Evolutionary conservation across 2,113 vertebrate genomes (phyloP), one percentile per base, ranked within the genome.

Genomic region (Phoenicopterus ruber): DNA sequence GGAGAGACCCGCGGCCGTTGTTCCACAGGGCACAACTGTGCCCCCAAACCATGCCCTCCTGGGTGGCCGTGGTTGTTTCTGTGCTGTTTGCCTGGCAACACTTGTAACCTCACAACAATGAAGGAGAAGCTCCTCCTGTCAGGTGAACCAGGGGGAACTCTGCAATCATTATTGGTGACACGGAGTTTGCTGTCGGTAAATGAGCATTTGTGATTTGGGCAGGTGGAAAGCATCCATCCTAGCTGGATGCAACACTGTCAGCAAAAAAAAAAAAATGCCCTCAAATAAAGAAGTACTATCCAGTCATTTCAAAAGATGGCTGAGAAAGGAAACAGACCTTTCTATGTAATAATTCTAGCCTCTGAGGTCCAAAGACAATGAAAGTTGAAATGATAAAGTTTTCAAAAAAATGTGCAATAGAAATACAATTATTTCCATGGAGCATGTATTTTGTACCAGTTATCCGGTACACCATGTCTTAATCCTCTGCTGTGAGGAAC

Each of bases 91-190:
- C 5, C 20, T 13, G 25, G 16, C 34, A n/a, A 28, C 29, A 6
- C 21, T 10, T 2, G 2, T 25, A 49, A 62, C 9, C 40, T 63
- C 36, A 14, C 8, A 36, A 1, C 7, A 10, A 2, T 28, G 17
- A 26, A 10, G 22, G 26, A 57, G 13, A 19, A 42, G 6, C 9
- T 76, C 3, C 4, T 47, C 11, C 46, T 14, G 14, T 17, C 32
- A 28, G 13, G 13, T 1, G 1, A 52, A 11, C 5, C 1, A 12
- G 5, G 11, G 20, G 1, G 4, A 50, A 4, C 7, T 36, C 17
- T 9, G 34, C 21, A 10, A 25, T 19, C 1, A 0, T n/a, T 62
- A 24, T 1, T 22, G 20, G 18, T 2, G 1, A 15, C 6, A 1
- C 0, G 1, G 34, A 17, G 20, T 50, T 77, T 29, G 32, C 24